phyloP scores from a whole-genome alignment of 1,140 invertebrate genomes.

The Augochlora pura region DNA sequence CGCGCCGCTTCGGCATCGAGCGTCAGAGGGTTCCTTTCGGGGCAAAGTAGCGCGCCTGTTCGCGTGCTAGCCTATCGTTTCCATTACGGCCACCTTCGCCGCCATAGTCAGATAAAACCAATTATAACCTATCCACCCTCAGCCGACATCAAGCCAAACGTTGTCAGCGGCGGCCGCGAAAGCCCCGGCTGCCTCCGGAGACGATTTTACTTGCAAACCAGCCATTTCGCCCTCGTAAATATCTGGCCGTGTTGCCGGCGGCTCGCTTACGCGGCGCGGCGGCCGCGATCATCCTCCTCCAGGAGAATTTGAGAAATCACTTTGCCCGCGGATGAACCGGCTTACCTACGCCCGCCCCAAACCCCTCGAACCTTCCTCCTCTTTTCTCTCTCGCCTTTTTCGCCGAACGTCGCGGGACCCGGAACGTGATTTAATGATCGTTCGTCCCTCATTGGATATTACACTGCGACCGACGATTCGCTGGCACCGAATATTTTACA shows the following conservation, averaged over 20 bases:
- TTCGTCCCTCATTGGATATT: background rate
- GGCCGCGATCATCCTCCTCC: conserved; percentile 31
- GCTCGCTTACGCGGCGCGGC: conserved; percentile 30
- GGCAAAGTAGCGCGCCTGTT: conserved; percentile 13
- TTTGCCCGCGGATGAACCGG: conserved; percentile 25
- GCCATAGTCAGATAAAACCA: conserved; percentile 70
- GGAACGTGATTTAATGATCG: conserved; percentile 33
- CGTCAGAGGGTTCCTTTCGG: conserved; percentile 6
- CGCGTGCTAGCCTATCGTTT: conserved; percentile 71
- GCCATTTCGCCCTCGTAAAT: conserved; percentile 58
- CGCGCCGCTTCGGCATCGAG: background rate
- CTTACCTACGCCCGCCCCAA: background rate
- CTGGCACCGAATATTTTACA: background rate
- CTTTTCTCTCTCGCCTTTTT: background rate
- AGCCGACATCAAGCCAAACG: conserved; percentile 59
- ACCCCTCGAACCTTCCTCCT: background rate
- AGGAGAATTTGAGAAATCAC: conserved; percentile 52
- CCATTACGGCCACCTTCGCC: conserved; percentile 63
- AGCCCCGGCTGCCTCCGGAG: conserved; percentile 9
- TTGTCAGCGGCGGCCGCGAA: conserved; percentile 56
- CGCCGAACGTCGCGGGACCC: background rate
- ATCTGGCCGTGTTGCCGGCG: conserved; percentile 11
- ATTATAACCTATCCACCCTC: conserved; percentile 69
- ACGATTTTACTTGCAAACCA: conserved; percentile 69
- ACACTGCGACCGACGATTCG: background rate